Conservation (phyloP, 2,113 vertebrate genomes). For the Paraplagusia blochii region DNA sequence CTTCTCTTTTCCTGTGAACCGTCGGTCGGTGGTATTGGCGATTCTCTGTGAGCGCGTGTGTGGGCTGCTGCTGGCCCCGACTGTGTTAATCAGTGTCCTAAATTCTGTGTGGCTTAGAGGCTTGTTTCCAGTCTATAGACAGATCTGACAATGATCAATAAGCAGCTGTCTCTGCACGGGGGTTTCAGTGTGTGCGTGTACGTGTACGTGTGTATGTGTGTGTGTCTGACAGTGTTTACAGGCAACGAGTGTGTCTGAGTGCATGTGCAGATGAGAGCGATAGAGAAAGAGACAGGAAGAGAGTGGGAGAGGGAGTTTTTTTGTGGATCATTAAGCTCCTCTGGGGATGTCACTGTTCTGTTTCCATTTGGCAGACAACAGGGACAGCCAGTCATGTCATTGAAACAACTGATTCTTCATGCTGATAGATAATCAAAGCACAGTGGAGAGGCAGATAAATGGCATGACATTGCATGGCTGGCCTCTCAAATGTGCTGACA, state of each 20-base stretch:
- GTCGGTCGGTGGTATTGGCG: neutral
- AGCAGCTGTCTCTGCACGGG: constrained; percentile 48
- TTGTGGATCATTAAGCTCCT: constrained; percentile 66
- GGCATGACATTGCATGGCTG: constrained; percentile 48
- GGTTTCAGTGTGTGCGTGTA: too few relatives aligned
- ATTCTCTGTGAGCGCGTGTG: constrained; percentile 12
- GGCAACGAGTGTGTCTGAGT: neutral
- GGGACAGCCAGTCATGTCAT: constrained; percentile 53
- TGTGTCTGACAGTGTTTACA: constrained; percentile 26
- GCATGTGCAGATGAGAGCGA: too few relatives aligned
- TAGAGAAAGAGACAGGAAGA: too few relatives aligned
- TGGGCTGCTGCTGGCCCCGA: constrained; percentile 36
- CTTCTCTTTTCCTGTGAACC: constrained; percentile 32
- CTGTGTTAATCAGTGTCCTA: constrained; percentile 68
- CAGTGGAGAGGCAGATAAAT: constrained; percentile 20
- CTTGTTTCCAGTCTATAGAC: constrained; percentile 69
- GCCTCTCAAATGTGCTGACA: constrained; percentile 45
- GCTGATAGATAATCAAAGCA: constrained; percentile 61
- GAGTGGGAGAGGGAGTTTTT: too few relatives aligned
- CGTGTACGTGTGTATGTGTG: constrained; percentile 15
- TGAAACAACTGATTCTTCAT: constrained; percentile 57
- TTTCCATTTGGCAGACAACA: constrained; percentile 64
- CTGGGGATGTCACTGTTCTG: constrained; percentile 56
- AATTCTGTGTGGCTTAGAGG: constrained; percentile 68
- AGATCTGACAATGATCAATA: constrained; percentile 74